Conservation (phyloP, 2,888 invertebrate species). For the Harpagoxenus sublaevis region DNA sequence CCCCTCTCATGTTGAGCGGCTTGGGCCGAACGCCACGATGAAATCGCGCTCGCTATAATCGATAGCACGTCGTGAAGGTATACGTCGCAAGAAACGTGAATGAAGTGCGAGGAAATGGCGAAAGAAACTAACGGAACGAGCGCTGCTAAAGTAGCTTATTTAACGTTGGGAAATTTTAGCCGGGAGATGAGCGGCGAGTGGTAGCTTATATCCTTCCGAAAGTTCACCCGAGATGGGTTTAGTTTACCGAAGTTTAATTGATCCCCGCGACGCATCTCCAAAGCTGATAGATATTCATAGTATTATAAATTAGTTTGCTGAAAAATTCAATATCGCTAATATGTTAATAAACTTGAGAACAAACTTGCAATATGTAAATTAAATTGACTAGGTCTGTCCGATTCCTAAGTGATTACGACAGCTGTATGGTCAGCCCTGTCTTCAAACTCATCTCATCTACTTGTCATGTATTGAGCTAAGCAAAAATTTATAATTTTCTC, state of each 20-base stretch:
- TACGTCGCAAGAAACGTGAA: constrained; percentile 21
- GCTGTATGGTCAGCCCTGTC: not conserved
- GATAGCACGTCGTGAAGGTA: constrained; percentile 21
- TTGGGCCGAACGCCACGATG: not conserved
- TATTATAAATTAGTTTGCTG: constrained; percentile 41
- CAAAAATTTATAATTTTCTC: not conserved
- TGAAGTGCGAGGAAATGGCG: not conserved
- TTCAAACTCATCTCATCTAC: not conserved
- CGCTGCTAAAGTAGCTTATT: not conserved
- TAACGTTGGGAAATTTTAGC: not conserved
- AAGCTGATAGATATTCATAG: constrained; percentile 38
- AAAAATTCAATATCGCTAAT: constrained; percentile 28
- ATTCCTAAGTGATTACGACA: not conserved
- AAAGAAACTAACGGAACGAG: not conserved
- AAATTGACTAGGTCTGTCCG: not conserved
- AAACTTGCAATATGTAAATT: constrained; percentile 11
- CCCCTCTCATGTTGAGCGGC: constrained; percentile 19
- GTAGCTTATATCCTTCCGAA: constrained; percentile 1
- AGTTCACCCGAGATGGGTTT: constrained; percentile 33
- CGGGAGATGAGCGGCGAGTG: not conserved
- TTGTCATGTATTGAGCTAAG: not conserved
- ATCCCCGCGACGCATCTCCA: not conserved
- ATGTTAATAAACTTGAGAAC: constrained; percentile 5
- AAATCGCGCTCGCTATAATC: constrained; percentile 35
- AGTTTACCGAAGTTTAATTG: constrained; percentile 43